Evolutionary conservation across 2,797 vertebrate genomes (phyloP).

Genomic region (Myotis vivesi): DNA sequence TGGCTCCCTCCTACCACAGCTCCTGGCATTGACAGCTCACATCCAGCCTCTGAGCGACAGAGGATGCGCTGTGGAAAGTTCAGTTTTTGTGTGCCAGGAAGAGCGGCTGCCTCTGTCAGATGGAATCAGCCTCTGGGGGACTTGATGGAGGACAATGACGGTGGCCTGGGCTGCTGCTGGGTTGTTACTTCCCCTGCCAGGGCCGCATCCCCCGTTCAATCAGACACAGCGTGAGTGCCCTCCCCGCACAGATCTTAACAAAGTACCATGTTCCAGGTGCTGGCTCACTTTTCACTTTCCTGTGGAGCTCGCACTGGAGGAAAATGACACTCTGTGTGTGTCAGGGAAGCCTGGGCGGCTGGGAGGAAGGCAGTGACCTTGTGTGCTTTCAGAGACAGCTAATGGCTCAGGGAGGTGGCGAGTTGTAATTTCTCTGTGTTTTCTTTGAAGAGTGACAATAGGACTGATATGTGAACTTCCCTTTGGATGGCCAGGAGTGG

Average conservation of each 20-base stretch:
- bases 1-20: too few species aligned
- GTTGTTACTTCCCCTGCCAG: not conserved
- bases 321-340: not conserved
- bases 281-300: not conserved
- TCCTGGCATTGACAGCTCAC: too few species aligned
- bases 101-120: too few species aligned
- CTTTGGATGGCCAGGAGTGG: accelerated
- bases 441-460: accelerated
- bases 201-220: not conserved
- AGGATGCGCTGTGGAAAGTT: too few species aligned
- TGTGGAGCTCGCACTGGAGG: not conserved
- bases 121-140: too few species aligned
- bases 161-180: not conserved
- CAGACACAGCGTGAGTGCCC: not conserved
- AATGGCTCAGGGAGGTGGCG: not conserved
- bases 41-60: too few species aligned
- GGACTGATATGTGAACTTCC: accelerated
- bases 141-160: not conserved
- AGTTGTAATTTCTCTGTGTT: not conserved
- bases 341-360: not conserved
- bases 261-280: not conserved
- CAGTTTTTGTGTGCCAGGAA: too few species aligned
- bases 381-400: not conserved
- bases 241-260: accelerated
- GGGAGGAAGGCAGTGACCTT: not conserved